Evolutionary conservation across 2,888 invertebrate species (phyloP).

Genomic region (Acanthosepion esculentum): DNA sequence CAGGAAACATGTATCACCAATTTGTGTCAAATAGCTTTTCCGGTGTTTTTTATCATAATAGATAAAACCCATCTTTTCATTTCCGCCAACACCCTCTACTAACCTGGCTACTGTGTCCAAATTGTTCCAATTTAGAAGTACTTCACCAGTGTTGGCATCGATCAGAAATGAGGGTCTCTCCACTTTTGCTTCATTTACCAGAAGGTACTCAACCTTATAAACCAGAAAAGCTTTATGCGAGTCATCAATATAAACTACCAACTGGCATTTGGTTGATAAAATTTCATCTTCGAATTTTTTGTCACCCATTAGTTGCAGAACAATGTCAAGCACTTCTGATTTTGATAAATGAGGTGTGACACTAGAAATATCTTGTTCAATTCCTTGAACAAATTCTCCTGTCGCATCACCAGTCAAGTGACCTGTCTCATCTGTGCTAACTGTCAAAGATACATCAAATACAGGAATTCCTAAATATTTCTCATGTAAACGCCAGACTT

Average conservation of each 20-base stretch:
- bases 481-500: conserved; percentile 48
- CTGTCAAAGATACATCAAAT: conserved; percentile 50
- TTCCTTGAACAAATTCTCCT: conserved; percentile 50
- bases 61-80: conserved; percentile 57
- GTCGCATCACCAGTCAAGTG: conserved; percentile 49
- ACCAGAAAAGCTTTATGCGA: conserved; percentile 38
- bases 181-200: conserved; percentile 47
- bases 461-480: conserved; percentile 45
- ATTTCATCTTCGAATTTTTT: not conserved
- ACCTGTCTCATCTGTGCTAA: conserved; percentile 48
- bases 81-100: conserved; percentile 55
- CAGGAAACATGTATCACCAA: conserved; percentile 54
- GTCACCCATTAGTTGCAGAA: not conserved
- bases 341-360: not conserved
- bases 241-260: conserved; percentile 42
- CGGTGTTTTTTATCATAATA: conserved; percentile 54
- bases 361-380: conserved; percentile 49
- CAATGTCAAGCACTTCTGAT: conserved; percentile 47
- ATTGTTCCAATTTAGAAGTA: conserved; percentile 54
- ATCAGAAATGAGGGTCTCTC: conserved; percentile 58
- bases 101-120: conserved; percentile 53
- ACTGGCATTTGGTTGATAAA: not conserved
- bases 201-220: conserved; percentile 50
- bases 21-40: conserved; percentile 52
- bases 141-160: conserved; percentile 56